These are phyloP conservation scores for Polydesmus complanatus DNA, from an alignment of 2,888 invertebrate genomes.

Conservation along the genomic window DNA sequence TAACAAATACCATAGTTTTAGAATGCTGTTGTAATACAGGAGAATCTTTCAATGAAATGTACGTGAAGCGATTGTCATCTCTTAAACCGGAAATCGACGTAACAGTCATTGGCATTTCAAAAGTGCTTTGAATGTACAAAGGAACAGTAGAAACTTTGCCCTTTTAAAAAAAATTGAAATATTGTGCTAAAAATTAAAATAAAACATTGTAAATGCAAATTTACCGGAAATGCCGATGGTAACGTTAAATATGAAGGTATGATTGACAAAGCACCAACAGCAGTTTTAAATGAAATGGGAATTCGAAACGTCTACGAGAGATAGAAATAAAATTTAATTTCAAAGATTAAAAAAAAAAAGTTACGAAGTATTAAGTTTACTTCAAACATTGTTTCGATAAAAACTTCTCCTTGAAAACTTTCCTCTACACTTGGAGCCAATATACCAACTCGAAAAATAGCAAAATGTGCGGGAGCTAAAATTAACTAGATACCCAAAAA, in stretches of 20 bases:
- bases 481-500: slow-evolving; percentile 10
- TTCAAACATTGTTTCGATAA: slow-evolving; percentile 48
- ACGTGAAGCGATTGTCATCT: slow-evolving; percentile 45
- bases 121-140: slow-evolving; percentile 65
- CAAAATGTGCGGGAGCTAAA: slow-evolving; percentile 43
- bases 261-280: slow-evolving; percentile 55
- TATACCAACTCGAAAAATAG: slow-evolving; percentile 55
- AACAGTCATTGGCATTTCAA: slow-evolving; percentile 64
- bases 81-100: slow-evolving; percentile 47
- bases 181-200: slow-evolving; percentile 1
- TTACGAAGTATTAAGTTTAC: too few species aligned
- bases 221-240: slow-evolving; percentile 66
- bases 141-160: slow-evolving; percentile 62
- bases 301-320: slow-evolving; percentile 28
- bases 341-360: neutral
- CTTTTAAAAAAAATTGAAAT: slow-evolving; percentile 35
- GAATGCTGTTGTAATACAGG: slow-evolving; percentile 26
- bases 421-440: slow-evolving; percentile 53
- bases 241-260: slow-evolving; percentile 53
- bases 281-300: slow-evolving; percentile 59
- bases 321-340: neutral
- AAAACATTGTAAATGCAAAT: slow-evolving; percentile 26
- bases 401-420: slow-evolving; percentile 50
- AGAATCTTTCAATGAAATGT: slow-evolving; percentile 32
- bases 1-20: slow-evolving; percentile 23